These are phyloP conservation scores for Acestrorhynchus altus DNA, from an alignment of 2,797 vertebrate species.

Conservation along the genomic window DNA sequence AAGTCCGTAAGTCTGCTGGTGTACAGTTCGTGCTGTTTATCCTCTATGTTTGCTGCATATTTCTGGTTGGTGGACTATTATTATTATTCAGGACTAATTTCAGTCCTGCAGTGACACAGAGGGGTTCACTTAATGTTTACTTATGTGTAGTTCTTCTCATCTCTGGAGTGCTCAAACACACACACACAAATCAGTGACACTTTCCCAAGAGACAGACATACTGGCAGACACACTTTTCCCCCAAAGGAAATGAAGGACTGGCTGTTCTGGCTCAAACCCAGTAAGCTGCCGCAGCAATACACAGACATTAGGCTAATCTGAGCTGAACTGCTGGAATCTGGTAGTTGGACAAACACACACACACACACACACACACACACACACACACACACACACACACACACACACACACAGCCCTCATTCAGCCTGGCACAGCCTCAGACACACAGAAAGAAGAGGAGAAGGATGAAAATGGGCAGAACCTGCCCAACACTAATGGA, in stretches of 20 bases:
- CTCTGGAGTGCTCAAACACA: neutral
- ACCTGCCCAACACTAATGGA: neutral
- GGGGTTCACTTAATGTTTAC: too few species aligned
- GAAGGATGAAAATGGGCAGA: constrained; percentile 9
- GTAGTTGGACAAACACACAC: constrained; percentile 30
- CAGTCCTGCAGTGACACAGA: too few species aligned
- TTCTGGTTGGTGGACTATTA: too few species aligned
- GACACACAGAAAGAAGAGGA: constrained; percentile 10
- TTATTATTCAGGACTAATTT: too few species aligned
- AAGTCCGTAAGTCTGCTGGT: too few species aligned
- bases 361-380: constrained; percentile 24
- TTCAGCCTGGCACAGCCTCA: constrained; percentile 34
- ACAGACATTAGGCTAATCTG: neutral
- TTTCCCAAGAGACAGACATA: neutral
- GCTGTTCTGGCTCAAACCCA: constrained; percentile 5
- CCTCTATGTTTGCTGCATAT: too few species aligned
- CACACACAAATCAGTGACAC: neutral
- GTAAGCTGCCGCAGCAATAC: neutral
- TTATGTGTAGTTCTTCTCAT: neutral
- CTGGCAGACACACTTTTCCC: neutral
- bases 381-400: constrained; percentile 24
- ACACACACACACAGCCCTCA: neutral
- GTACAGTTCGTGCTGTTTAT: too few species aligned
- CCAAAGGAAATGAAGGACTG: neutral
- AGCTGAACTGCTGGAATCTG: constrained; percentile 30